These are phyloP conservation scores for Atta colombica DNA, from an alignment of 1,140 invertebrate species.

Conservation along the genomic window DNA sequence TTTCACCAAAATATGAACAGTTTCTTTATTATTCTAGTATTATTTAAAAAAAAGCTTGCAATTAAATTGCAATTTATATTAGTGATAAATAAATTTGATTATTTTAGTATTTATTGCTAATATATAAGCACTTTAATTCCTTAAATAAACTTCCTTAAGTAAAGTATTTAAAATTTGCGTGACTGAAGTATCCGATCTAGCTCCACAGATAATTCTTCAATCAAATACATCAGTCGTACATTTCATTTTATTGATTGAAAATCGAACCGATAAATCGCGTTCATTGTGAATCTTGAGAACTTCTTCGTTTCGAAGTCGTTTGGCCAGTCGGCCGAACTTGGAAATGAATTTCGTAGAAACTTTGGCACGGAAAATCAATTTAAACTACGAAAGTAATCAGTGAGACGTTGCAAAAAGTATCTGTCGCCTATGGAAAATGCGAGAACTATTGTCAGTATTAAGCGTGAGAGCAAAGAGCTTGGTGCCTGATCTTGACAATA, in stretches of 20 bases:
- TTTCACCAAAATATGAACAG: background rate
- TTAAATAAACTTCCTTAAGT: background rate
- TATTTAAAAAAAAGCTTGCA: background rate
- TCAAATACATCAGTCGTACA: background rate
- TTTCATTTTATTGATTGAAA: slow-evolving; percentile 11
- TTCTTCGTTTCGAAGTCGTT: slow-evolving; percentile 52
- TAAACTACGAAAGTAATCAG: slow-evolving; percentile 59
- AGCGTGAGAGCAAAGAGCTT: background rate
- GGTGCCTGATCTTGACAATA: slow-evolving; percentile 23
- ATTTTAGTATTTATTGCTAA: background rate
- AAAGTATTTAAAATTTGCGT: background rate
- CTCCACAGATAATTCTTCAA: slow-evolving; percentile 9
- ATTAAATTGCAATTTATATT: too few species aligned
- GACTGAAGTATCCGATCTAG: background rate
- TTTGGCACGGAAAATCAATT: slow-evolving; percentile 54
- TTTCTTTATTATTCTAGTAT: background rate
- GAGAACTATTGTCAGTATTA: slow-evolving; percentile 42
- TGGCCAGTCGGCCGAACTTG: slow-evolving; percentile 52
- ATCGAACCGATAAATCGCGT: slow-evolving; percentile 21
- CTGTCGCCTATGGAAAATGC: slow-evolving; percentile 52
- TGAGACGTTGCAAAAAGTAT: slow-evolving; percentile 43
- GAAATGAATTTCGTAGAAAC: slow-evolving; percentile 52
- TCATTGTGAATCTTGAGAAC: slow-evolving; percentile 5
- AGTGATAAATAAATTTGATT: background rate
- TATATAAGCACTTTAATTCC: background rate